Base-by-base conservation (phyloP, 2,797 vertebrate genomes). In the Dryobates pubescens region DNA sequence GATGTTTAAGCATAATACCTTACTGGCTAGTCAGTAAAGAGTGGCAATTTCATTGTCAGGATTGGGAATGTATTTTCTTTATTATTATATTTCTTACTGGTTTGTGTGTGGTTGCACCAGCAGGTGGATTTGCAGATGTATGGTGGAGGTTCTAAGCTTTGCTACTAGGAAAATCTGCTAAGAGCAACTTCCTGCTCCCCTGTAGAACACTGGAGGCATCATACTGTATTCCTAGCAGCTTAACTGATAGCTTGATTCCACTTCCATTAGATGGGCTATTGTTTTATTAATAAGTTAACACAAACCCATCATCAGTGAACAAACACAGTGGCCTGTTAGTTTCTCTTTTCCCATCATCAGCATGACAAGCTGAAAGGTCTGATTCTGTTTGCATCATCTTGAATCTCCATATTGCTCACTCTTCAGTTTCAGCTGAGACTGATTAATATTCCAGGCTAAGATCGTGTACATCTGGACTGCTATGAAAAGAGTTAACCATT, bases 381-480 rank as follows among this genome's bases (percentile, higher is more conserved):
- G 67, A 80, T 57, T 93, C 53, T 90, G 62, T 51, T 64, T 90
- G 54, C 56, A 34, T 86, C 45, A 18, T 68, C 58, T 79, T 73
- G 36, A 74, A 84, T 93, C 81, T 94, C 83, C 51, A 38, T 90
- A 82, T 69, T 94, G 86, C 72, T 94, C 69, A 77, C 59, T 85
- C 47, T 69, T 91, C 81, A 82, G 61, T 94, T 95, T 95, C 62
- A 82, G 32, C 58, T 74, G 69, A 92, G 90, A 47, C 58, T 10
- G 16, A 87, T 92, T 94, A 96, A 74, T 89, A 90, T 85, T 89
- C 57, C 51, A 71, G 62, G 63, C 79, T 69, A 73, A 80, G 88
- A 68, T 15, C 76, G 61, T 53, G 86, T 71, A 41, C 62, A 65
- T 74, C 58, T 73, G 34, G 57, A 70, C 51, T 82, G 22, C 64